Percentiles rank a stretch among this genome's conserved stretches.
phyloP scores from a whole-genome alignment of 2,888 invertebrate genomes.

The Clostera curtula region DNA sequence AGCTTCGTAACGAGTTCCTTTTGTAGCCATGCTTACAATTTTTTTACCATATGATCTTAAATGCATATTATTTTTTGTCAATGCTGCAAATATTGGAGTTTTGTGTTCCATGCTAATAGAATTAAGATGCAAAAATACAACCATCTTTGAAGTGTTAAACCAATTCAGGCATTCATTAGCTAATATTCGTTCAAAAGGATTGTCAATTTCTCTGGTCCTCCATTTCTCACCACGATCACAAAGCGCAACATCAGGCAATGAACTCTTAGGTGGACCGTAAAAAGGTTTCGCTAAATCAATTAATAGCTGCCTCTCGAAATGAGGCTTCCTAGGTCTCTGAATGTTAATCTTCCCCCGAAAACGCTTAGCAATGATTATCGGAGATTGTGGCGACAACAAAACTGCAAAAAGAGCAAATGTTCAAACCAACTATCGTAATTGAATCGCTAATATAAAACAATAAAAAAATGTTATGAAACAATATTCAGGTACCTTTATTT shows the following conservation, averaged over 20 bases:
- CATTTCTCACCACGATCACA: conserved; percentile 61
- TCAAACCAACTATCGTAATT: conserved; percentile 1
- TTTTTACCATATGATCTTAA: conserved; percentile 79
- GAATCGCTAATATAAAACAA: not conserved
- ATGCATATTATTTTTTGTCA: conserved; percentile 81
- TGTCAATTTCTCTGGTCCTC: conserved; percentile 56
- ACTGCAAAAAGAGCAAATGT: conserved; percentile 36
- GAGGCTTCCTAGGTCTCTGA: conserved; percentile 81
- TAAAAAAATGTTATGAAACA: too few species aligned
- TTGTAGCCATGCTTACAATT: conserved; percentile 79
- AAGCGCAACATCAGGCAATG: conserved; percentile 57
- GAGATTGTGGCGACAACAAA: conserved; percentile 51
- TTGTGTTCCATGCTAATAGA: conserved; percentile 79
- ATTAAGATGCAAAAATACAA: conserved; percentile 83
- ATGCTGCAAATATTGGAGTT: conserved; percentile 76
- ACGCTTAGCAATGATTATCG: conserved; percentile 75
- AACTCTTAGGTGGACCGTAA: conserved; percentile 61
- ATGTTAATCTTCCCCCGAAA: conserved; percentile 86
- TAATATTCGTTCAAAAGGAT: conserved; percentile 82
- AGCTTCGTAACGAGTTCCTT: conserved; percentile 79
- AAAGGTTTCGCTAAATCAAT: conserved; percentile 79
- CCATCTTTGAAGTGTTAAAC: conserved; percentile 81
- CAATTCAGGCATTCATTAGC: conserved; percentile 81
- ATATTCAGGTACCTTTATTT: conserved; percentile 22
- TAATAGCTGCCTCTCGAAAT: conserved; percentile 79